These are phyloP conservation scores for Epiblema foenella DNA, from an alignment of 2,888 invertebrate species.

Conservation along the genomic window DNA sequence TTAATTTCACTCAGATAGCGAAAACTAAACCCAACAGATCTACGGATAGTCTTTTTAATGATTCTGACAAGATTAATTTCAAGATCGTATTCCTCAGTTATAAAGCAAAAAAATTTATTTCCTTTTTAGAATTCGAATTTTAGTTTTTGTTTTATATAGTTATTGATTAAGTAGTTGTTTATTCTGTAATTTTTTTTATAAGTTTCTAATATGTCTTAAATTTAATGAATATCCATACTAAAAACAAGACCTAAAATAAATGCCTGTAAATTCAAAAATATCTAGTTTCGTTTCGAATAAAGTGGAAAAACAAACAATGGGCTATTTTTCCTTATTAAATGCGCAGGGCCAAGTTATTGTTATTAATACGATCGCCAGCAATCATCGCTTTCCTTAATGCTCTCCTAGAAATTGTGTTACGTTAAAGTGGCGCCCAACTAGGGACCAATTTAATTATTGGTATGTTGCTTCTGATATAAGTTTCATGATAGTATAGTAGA, in stretches of 20 bases:
- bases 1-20: background rate
- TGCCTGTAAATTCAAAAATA: too few relatives aligned
- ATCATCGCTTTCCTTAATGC: slow-evolving; percentile 26
- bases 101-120: slow-evolving; percentile 16
- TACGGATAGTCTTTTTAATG: slow-evolving; percentile 10
- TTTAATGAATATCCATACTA: too few relatives aligned
- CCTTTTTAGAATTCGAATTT: too few relatives aligned
- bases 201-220: too few relatives aligned
- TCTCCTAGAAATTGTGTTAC: slow-evolving; percentile 20
- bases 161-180: too few relatives aligned
- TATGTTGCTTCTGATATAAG: slow-evolving; percentile 10
- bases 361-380: slow-evolving; percentile 29
- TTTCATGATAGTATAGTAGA: background rate
- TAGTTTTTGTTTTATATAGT: too few relatives aligned
- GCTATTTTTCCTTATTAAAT: too few relatives aligned
- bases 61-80: slow-evolving; percentile 18
- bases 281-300: too few relatives aligned
- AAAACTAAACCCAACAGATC: background rate
- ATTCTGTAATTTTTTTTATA: too few relatives aligned
- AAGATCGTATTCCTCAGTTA: slow-evolving; percentile 3
- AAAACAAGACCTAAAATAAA: too few relatives aligned
- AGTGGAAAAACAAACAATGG: too few relatives aligned
- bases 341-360: slow-evolving; percentile 19
- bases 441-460: slow-evolving; percentile 21
- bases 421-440: slow-evolving; percentile 18